phyloP scores from a whole-genome alignment of 2,113 vertebrate genomes.

The Copsychus sechellarum region DNA sequence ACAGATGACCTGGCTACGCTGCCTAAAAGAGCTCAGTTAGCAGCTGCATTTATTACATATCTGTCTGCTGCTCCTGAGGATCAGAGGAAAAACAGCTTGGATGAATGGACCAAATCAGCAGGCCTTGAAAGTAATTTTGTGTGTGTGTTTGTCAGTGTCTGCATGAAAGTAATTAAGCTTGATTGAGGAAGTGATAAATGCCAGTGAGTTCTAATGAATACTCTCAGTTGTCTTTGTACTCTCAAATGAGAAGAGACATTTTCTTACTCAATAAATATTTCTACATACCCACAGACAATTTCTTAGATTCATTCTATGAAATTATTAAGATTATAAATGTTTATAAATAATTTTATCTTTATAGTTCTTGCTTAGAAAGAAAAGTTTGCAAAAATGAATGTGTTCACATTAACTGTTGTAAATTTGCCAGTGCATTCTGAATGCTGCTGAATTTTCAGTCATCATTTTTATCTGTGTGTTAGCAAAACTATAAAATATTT shows the following conservation, averaged over 20 bases:
- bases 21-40: slow-evolving; percentile 88
- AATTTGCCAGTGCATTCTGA: background rate
- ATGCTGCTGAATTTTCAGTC: background rate
- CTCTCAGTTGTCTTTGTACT: background rate
- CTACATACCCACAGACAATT: background rate
- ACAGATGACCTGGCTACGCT: slow-evolving; percentile 86
- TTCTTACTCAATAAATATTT: background rate
- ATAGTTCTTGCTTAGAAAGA: background rate
- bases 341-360: background rate
- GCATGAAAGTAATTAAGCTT: background rate
- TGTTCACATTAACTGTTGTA: background rate
- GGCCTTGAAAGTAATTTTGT: slow-evolving; percentile 84
- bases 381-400: background rate
- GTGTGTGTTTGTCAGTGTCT: background rate
- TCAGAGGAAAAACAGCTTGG: slow-evolving; percentile 83
- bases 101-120: slow-evolving; percentile 88
- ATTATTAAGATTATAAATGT: background rate
- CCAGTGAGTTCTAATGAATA: background rate
- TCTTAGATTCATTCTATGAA: background rate
- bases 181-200: background rate
- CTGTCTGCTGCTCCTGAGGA: slow-evolving; percentile 91
- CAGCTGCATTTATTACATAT: slow-evolving; percentile 95
- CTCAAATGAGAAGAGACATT: background rate
- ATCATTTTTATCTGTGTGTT: background rate
- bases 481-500: background rate